These are phyloP conservation scores for Takifugu ocellatus DNA, from an alignment of 2,797 vertebrate genomes.

Conservation along the genomic window DNA sequence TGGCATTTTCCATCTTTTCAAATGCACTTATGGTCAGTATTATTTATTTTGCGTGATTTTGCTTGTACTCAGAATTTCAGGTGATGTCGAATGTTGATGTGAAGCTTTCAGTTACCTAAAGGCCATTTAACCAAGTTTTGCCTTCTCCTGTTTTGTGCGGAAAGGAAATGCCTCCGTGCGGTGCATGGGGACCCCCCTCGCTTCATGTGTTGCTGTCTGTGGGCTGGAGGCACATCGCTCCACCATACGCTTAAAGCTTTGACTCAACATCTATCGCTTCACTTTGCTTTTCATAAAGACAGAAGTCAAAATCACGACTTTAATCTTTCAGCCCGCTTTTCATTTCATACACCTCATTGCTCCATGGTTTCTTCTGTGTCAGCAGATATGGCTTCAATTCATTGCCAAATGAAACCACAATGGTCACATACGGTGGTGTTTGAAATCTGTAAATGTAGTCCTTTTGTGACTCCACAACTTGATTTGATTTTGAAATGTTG, in stretches of 20 bases:
- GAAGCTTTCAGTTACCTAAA: constrained; percentile 78
- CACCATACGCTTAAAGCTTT: constrained; percentile 26
- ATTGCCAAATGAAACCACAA: too few species aligned
- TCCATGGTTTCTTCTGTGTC: constrained; percentile 25
- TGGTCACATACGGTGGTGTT: too few species aligned
- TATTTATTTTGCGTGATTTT: constrained; percentile 68
- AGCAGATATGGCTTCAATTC: background rate
- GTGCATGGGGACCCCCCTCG: constrained; percentile 49
- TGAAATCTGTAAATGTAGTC: too few species aligned
- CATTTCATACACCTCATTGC: constrained; percentile 20
- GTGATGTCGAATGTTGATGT: constrained; percentile 47
- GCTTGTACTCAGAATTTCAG: constrained; percentile 64
- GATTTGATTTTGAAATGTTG: too few species aligned
- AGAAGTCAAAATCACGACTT: constrained; percentile 4
- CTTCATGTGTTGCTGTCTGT: constrained; percentile 37
- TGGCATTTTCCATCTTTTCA: constrained; percentile 45
- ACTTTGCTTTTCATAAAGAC: constrained; percentile 29
- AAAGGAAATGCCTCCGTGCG: constrained; percentile 51
- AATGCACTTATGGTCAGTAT: constrained; percentile 43
- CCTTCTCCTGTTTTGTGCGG: constrained; percentile 72
- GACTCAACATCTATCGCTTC: constrained; percentile 31
- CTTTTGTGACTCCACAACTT: too few species aligned
- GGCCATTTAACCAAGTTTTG: constrained; percentile 81
- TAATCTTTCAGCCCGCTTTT: constrained; percentile 9
- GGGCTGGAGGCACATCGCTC: constrained; percentile 18